Evolutionary conservation across 1,140 invertebrate species (phyloP), one percentile per base, ranked within the genome.

Genomic region (Medauroidea extradentata): DNA sequence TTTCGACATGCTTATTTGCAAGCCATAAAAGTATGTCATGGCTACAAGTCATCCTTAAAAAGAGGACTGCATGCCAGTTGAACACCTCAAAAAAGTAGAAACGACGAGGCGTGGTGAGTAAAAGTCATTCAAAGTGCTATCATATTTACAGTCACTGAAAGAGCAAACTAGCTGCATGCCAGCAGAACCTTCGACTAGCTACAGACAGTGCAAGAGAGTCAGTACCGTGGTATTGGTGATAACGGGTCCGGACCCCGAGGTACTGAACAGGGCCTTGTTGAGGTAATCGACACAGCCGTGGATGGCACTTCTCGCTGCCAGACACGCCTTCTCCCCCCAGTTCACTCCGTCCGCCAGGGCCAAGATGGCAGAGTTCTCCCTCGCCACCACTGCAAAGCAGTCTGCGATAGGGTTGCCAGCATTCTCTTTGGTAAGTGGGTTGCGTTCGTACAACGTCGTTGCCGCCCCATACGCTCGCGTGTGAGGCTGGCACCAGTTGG

Each of bases 301-400:
- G 8, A 96, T 82, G 9, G 93, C 93, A 60, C 91, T 91, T 60
- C 91, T 80, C 8, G 92, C 91, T n/a, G 93, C 93, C 53, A 95
- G 77, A 53, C 89, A 83, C 27, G 93, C 90, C 67, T 91, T 92
- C 68, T 91, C 86, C 50, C 93, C 93, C 93, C 93, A 96, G 77
- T 96, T 96, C 0, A 96, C 93, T 38, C 94, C 93, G 80, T 96
- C 93, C 13, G 92, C 94, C 46, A 96, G 79, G 29, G 89, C 86
- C 66, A 96, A 76, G 59, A 94, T 83, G 3, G 88, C 86, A 60
- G 86, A 90, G 73, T 94, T 90, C 44, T 82, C 81, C 41, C 91
- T 78, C 3, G 89, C 84, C 62, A 91, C 85, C 42, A 96, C 78
- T 2, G 88, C 93, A 79, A 92, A 96, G 65, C 91, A 89, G 77